These are phyloP conservation scores for Eriocheir sinensis DNA, from an alignment of 1,140 invertebrate genomes.

Conservation along the genomic window DNA sequence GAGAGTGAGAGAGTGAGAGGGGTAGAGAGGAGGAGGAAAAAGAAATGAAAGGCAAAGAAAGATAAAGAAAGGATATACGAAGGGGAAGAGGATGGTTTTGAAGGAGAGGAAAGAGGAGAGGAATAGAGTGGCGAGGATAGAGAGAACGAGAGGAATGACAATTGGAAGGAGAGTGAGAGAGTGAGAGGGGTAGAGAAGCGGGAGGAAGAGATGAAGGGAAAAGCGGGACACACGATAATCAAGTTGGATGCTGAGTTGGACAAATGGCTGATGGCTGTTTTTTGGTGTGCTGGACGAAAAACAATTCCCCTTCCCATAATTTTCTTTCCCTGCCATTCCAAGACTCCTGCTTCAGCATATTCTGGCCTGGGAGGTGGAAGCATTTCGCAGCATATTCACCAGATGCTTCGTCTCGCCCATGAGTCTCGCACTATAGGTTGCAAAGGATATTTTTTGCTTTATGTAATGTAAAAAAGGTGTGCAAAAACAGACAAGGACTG, in stretches of 20 bases:
- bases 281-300: neutral
- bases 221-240: neutral
- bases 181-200: no score
- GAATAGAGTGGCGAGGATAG: neutral
- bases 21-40: no score
- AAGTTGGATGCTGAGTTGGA: neutral
- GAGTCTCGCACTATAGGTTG: no score
- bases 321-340: neutral
- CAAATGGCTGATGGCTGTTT: neutral
- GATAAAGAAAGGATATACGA: neutral
- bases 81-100: no score
- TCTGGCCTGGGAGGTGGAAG: no score
- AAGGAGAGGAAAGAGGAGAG: neutral
- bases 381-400: no score
- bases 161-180: no score
- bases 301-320: neutral
- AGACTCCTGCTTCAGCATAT: neutral
- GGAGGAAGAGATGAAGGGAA: no score
- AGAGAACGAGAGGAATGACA: neutral
- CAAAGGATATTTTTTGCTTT: no score
- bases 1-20: neutral
- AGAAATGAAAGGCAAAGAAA: neutral
- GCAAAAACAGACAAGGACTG: no score
- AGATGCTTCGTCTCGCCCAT: no score
- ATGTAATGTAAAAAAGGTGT: no score